phyloP scores from a whole-genome alignment of 2,797 vertebrate species.

The Cottoperca gobio region DNA sequence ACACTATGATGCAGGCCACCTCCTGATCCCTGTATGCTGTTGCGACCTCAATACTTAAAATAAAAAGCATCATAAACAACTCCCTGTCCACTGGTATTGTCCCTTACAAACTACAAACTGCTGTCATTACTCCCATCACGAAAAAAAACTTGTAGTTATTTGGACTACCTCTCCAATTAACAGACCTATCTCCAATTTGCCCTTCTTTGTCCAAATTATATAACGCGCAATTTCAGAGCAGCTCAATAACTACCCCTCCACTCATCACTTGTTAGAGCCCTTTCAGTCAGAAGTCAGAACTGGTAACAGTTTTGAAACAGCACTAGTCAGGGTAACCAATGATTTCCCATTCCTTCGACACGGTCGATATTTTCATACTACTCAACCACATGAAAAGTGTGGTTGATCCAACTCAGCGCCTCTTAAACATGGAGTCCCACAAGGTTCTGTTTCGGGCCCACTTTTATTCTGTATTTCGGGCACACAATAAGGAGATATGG shows the following conservation, averaged over 20 bases:
- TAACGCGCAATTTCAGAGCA: neutral
- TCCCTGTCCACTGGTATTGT: neutral
- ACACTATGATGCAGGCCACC: neutral
- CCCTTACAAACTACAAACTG: neutral
- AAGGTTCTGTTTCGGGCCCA: neutral
- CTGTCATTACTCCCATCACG: neutral
- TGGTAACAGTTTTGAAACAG: neutral
- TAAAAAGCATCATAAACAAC: neutral
- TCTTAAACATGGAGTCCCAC: neutral
- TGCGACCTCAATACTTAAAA: neutral
- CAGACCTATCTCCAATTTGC: neutral
- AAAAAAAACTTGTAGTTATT: neutral
- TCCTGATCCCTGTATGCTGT: neutral
- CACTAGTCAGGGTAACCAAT: neutral
- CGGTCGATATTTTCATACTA: neutral
- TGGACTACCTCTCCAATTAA: neutral
- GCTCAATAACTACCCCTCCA: neutral
- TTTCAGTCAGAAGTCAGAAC: neutral
- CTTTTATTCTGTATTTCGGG: neutral
- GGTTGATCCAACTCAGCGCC: neutral
- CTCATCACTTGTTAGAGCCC: accelerated
- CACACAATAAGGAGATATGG: neutral
- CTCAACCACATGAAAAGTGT: accelerated
- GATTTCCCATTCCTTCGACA: neutral
- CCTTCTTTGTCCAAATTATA: neutral